Conservation (phyloP, 2,888 invertebrate species). For the Thymelicus lineola region DNA sequence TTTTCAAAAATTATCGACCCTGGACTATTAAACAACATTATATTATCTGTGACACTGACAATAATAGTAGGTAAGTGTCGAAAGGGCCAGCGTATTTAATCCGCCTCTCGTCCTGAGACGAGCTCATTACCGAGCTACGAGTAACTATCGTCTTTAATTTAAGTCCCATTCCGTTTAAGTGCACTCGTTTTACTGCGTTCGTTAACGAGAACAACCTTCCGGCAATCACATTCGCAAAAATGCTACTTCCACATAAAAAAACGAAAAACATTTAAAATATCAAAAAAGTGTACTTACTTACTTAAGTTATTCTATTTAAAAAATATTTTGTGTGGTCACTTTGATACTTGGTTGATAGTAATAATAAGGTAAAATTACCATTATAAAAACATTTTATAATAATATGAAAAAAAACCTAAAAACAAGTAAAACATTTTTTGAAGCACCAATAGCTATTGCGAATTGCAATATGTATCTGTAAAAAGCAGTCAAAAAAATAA, state of each 20-base stretch:
- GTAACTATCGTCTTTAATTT: conserved; percentile 51
- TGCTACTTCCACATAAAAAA: not conserved
- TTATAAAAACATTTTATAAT: too few species aligned
- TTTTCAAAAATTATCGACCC: too few species aligned
- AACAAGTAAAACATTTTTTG: too few species aligned
- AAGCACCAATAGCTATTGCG: too few species aligned
- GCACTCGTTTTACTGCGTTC: conserved; percentile 54
- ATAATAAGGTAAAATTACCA: too few species aligned
- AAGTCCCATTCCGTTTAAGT: conserved; percentile 57
- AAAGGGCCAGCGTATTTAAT: conserved; percentile 25
- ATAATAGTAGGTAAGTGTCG: not conserved
- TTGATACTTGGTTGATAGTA: too few species aligned
- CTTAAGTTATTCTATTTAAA: too few species aligned
- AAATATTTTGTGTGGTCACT: too few species aligned
- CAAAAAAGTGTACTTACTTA: too few species aligned
- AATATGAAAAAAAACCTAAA: too few species aligned
- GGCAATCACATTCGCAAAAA: conserved; percentile 37
- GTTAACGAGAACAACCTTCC: conserved; percentile 49
- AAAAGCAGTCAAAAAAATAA: too few species aligned
- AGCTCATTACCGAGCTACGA: conserved; percentile 43
- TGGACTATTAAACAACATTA: not conserved
- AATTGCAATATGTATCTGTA: too few species aligned
- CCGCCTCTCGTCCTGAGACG: conserved; percentile 43
- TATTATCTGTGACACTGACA: not conserved
- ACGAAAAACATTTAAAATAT: not conserved